These are phyloP conservation scores for Furcula furcula DNA, from an alignment of 2,888 invertebrate genomes.

Conservation along the genomic window DNA sequence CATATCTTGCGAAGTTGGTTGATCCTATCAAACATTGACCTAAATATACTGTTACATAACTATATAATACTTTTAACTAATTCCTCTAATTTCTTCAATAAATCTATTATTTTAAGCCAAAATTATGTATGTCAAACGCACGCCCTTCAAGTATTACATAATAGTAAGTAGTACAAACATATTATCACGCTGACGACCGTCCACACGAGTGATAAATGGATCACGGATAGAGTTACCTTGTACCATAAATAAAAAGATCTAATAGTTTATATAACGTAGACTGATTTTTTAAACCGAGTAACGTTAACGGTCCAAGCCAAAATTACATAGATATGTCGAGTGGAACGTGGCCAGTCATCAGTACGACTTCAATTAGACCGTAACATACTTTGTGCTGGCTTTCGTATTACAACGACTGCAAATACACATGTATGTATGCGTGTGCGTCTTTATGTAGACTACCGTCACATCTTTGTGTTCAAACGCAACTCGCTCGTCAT, in stretches of 20 bases:
- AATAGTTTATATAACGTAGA: neutral
- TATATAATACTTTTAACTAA: no score
- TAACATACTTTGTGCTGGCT: constrained; percentile 67
- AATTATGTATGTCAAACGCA: neutral
- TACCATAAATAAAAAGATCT: neutral
- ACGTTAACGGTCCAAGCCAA: constrained; percentile 39
- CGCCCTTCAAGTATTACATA: neutral
- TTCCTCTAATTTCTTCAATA: no score
- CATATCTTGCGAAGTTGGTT: no score
- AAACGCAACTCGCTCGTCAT: neutral
- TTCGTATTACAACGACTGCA: constrained; percentile 51
- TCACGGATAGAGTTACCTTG: neutral
- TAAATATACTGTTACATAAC: no score
- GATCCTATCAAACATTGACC: no score
- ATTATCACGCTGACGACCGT: neutral
- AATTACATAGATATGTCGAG: constrained; percentile 54
- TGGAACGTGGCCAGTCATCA: constrained; percentile 59
- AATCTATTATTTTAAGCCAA: neutral
- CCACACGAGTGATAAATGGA: neutral
- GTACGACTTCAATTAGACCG: constrained; percentile 66
- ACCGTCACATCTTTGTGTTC: constrained; percentile 1
- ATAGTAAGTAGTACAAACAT: neutral
- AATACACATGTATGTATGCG: constrained; percentile 25
- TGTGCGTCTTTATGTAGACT: neutral
- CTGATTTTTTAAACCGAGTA: constrained; percentile 17